Base-by-base conservation (phyloP, 2,888 invertebrate genomes). In the Leucophenga maculata region DNA sequence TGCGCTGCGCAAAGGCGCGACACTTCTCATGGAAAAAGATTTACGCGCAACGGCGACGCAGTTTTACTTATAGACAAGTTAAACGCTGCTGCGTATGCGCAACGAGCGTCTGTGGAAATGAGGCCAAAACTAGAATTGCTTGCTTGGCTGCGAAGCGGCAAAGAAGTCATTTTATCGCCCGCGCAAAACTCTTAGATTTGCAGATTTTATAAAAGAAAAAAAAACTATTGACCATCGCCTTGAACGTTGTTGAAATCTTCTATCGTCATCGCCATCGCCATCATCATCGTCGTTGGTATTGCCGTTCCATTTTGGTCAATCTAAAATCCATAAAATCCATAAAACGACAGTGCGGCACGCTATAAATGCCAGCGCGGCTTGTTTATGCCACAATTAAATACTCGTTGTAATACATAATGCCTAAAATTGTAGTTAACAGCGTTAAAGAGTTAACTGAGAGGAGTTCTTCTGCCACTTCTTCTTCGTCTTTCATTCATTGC, bases 281-380 rank as follows among this genome's bases (percentile, higher is more conserved):
- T 6, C 20, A 18, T 18, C n/a, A n/a, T 14, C n/a, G 54, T 14
- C 59, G 14, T 9, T 14, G 60, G 3, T 44, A 20, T 1, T 39
- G 60, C 26, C 44, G 44, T 44, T 22, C 22, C 62, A 48, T 48
- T 64, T 48, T 64, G 62, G 62, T 64, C 62, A 64, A 64, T 64
- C 62, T 64, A 64, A 64, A 64, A 64, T 14, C 16, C 48, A 64
- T 64, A 64, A 64, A 64, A 64, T 14, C 16, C 48, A 64, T 64
- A 64, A 64, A 64, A 48, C 62, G 22, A 46, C 62, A 64, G 20
- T 48, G 62, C 44, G 13, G 62, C 71, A 59, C 26, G 22, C 74
- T 73, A 76, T 78, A 77, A 77, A 77, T 72, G 77, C 78, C 79
- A 75, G 70, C 69, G 64, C 59, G 69, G 70, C 64, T 74, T 72